Evolutionary conservation across 2,888 invertebrate species (phyloP).

Genomic region (Dicyrtoma fusca): DNA sequence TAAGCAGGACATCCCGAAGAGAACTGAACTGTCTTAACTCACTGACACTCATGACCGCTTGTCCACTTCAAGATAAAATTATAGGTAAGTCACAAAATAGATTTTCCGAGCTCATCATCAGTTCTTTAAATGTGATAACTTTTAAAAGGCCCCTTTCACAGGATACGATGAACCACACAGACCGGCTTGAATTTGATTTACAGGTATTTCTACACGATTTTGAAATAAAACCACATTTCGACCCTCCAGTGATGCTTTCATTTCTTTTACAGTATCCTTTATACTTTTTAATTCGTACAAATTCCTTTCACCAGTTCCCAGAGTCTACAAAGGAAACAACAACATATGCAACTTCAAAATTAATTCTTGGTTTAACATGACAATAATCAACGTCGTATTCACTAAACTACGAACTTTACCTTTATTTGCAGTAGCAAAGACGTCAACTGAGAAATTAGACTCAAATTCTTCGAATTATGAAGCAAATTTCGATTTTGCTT

Average conservation of each 20-base stretch:
- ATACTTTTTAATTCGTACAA: slow-evolving; percentile 87
- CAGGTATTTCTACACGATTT: slow-evolving; percentile 86
- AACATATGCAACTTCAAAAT: too few relatives aligned
- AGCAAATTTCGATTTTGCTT: slow-evolving; percentile 63
- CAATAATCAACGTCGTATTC: too few relatives aligned
- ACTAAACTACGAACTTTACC: slow-evolving; percentile 59
- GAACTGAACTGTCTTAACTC: too few relatives aligned
- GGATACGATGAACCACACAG: slow-evolving; percentile 56
- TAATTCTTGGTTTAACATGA: too few relatives aligned
- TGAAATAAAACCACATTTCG: slow-evolving; percentile 78
- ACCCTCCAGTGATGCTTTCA: slow-evolving; percentile 76
- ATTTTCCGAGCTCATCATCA: too few relatives aligned
- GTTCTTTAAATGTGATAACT: not conserved
- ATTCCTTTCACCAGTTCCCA: slow-evolving; percentile 79
- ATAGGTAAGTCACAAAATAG: too few relatives aligned
- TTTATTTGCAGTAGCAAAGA: slow-evolving; percentile 88
- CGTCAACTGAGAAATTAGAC: slow-evolving; percentile 82
- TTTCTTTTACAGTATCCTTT: slow-evolving; percentile 88
- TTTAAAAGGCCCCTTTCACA: slow-evolving; percentile 29
- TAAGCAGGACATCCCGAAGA: too few relatives aligned
- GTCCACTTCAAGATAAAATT: too few relatives aligned
- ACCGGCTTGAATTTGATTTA: slow-evolving; percentile 85
- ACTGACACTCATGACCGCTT: too few relatives aligned
- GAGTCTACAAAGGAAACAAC: slow-evolving; percentile 61
- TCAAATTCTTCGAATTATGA: slow-evolving; percentile 64